Percentiles rank a stretch among this genome's conserved stretches.
phyloP scores from a whole-genome alignment of 2,113 vertebrate genomes.

The Halcyon senegalensis region DNA sequence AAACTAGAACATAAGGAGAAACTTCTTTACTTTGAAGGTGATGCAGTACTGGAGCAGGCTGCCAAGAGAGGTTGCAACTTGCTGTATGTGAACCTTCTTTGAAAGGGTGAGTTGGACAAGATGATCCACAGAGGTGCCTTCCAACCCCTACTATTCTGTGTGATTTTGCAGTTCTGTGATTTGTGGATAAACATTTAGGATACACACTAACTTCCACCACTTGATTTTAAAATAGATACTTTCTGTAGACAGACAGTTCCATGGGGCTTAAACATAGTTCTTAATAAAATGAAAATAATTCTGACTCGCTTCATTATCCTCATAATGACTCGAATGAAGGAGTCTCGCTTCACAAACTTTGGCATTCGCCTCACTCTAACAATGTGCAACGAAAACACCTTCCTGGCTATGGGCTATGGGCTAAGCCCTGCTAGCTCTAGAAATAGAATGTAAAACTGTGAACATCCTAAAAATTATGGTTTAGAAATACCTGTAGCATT shows the following conservation, averaged over 20 bases:
- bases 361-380: neutral
- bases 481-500: neutral
- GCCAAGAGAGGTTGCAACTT: too few species aligned
- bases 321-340: neutral
- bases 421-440: neutral
- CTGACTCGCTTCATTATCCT: conserved; percentile 15
- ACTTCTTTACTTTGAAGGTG: too few species aligned
- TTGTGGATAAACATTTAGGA: conserved; percentile 12
- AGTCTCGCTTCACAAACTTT: neutral
- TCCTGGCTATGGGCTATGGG: neutral
- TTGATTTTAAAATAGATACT: conserved; percentile 21
- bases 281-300: conserved; percentile 25
- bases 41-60: too few species aligned
- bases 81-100: too few species aligned
- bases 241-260: neutral
- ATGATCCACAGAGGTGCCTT: too few species aligned
- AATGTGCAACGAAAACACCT: neutral
- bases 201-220: neutral
- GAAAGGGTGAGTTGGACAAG: too few species aligned
- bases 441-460: neutral
- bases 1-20: too few species aligned
- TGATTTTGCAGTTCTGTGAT: neutral
- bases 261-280: neutral
- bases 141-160: too few species aligned
- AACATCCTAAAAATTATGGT: neutral